phyloP scores from a whole-genome alignment of 2,888 invertebrate genomes.

The Drosophila percnosoma region DNA sequence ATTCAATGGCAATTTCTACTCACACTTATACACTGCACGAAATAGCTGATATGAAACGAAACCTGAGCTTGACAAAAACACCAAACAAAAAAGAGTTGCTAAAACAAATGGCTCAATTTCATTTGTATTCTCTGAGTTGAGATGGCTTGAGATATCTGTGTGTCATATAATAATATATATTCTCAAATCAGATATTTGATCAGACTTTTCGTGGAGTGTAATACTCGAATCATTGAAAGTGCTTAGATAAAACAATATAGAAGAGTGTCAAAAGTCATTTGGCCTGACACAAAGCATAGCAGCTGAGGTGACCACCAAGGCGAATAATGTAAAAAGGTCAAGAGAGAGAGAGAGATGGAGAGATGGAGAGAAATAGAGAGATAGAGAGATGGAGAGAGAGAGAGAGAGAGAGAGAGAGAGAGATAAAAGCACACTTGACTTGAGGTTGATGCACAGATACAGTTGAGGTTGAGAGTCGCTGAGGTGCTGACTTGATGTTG shows the following conservation, averaged over 20 bases:
- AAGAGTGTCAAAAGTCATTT: slow-evolving; percentile 45
- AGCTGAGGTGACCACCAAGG: slow-evolving; percentile 10
- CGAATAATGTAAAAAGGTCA: slow-evolving; percentile 9
- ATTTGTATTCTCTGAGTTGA: not conserved
- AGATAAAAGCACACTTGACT: not conserved
- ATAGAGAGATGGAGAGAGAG: not conserved
- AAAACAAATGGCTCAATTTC: not conserved
- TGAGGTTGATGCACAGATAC: slow-evolving; percentile 6
- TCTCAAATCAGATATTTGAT: not conserved
- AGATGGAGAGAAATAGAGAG: not conserved
- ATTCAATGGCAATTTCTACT: slow-evolving; percentile 15
- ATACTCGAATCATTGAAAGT: not conserved
- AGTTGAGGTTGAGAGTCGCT: slow-evolving; percentile 7
- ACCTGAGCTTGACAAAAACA: not conserved
- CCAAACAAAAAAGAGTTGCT: not conserved
- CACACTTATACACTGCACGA: slow-evolving; percentile 10
- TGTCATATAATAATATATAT: not conserved
- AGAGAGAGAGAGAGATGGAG: not conserved
- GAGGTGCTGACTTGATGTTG: slow-evolving; percentile 15
- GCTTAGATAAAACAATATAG: slow-evolving; percentile 14
- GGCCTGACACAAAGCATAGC: slow-evolving; percentile 15
- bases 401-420: not conserved
- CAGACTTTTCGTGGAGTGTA: not conserved
- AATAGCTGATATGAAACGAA: not conserved
- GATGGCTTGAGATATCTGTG: not conserved